These are phyloP conservation scores for Argyra leucocephala DNA, from an alignment of 2,888 invertebrate genomes.

Conservation along the genomic window DNA sequence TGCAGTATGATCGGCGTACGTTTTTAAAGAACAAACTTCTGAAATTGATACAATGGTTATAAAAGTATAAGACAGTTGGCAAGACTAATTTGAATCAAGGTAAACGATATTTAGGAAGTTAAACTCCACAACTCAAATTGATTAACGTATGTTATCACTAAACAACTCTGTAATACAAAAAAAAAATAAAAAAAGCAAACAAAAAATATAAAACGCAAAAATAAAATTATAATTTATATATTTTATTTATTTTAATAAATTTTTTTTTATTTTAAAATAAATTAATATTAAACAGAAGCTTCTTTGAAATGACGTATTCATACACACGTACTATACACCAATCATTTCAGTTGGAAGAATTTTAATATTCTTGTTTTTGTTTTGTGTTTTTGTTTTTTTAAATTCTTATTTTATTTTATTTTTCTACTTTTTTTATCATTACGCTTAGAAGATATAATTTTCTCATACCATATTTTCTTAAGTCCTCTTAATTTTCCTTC, in stretches of 20 bases:
- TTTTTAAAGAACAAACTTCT: no score
- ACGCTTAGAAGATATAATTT: neutral
- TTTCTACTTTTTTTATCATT: neutral
- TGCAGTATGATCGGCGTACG: no score
- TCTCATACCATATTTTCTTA: neutral
- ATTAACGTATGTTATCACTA: no score
- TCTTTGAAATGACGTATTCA: no score
- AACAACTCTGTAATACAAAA: no score
- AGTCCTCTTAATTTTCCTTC: neutral
- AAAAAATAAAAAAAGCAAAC: no score
- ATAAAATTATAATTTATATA: neutral
- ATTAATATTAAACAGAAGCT: neutral
- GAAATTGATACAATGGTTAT: no score
- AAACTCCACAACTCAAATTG: no score
- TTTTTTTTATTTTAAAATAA: neutral
- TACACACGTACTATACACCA: neutral
- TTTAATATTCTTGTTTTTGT: neutral
- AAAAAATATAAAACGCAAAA: no score
- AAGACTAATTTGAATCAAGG: no score
- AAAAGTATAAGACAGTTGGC: no score
- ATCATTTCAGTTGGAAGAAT: neutral
- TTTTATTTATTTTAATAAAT: conserved; percentile 4
- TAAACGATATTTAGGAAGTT: no score
- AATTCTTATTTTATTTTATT: neutral
- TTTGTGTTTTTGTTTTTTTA: neutral